Evolutionary conservation across 2,113 vertebrate species (phyloP), one percentile per base, ranked within the genome.

Genomic region (Cyanoderma ruficeps): DNA sequence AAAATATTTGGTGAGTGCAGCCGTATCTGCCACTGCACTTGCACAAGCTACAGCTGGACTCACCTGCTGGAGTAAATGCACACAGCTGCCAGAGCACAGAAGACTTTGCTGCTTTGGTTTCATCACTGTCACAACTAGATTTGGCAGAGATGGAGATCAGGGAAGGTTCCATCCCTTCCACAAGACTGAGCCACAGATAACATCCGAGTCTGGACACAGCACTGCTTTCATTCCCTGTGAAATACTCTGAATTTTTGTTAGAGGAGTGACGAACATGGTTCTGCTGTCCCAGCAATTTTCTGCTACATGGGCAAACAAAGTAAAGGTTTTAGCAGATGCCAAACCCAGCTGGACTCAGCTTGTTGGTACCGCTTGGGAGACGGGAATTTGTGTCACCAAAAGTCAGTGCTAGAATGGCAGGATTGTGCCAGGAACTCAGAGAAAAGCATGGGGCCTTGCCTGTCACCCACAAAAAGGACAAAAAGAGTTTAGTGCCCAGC

Each of bases 171-270:
- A 35, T 19, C 60, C 39, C 44, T 63, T 35, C 16, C 57, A 79
- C 50, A 79, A 28, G n/a, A 35, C 0, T 67, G 24, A 71, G 52
- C 52, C 31, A 11, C 0, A 76, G 42, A 27, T 33, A 76, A 44
- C 11, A 15, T 6, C 19, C 4, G 15, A 33, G 27, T 14, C 27
- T 0, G 0, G 61, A 53, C 41, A 14, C 0, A 3, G 22, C 23
- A 30, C 22, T 67, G 80, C 47, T 86, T 75, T 47, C 20, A 35
- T 23, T 22, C 76, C 44, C 27, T 33, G 19, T 3, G 3, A 89
- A 75, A 76, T 39, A 31, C 24, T 23, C 4, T 1, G 3, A 11
- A 30, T 30, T 71, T 47, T 67, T 76, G 31, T 5, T 9, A 89
- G 47, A 79, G 46, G 21, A 75, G 53, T 44, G 67, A 56, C 44